A percentile compares a stretch with the other conserved stretches of the same genome.
Conservation (phyloP, 2,113 vertebrate genomes). For the Plestiodon gilberti region DNA sequence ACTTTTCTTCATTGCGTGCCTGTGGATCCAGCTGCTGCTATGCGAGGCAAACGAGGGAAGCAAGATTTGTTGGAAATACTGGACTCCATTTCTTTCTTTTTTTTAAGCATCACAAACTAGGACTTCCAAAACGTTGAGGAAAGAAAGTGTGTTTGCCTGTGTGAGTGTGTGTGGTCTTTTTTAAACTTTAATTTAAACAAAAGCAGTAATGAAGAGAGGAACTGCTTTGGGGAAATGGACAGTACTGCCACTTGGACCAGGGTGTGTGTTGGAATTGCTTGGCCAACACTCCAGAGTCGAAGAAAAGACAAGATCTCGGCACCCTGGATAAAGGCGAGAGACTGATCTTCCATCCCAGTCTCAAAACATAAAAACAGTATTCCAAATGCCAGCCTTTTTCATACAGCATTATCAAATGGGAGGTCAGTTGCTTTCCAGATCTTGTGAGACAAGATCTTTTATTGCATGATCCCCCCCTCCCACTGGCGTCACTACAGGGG, state of each 20-base stretch:
- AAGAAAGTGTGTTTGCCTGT: background rate
- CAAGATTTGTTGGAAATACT: slow-evolving; percentile 44
- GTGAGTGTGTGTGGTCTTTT: background rate
- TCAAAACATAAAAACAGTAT: slow-evolving; percentile 7
- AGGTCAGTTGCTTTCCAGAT: slow-evolving; percentile 41
- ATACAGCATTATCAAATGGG: slow-evolving; percentile 9
- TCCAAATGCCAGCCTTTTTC: slow-evolving; percentile 11
- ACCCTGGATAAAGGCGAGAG: slow-evolving; percentile 35
- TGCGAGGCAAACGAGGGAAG: slow-evolving; percentile 58
- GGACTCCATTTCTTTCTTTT: slow-evolving; percentile 57
- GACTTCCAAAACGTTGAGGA: slow-evolving; percentile 49
- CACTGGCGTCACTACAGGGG: too few species aligned
- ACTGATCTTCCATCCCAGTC: slow-evolving; percentile 20
- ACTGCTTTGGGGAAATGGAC: slow-evolving; percentile 6
- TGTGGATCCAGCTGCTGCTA: slow-evolving; percentile 62
- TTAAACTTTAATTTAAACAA: background rate
- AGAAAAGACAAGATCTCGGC: slow-evolving; percentile 11
- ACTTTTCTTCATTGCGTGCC: slow-evolving; percentile 41
- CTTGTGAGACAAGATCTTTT: slow-evolving; percentile 21
- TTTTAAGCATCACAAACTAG: slow-evolving; percentile 56
- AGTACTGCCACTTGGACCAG: background rate
- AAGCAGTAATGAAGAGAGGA: slow-evolving; percentile 40
- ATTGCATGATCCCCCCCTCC: slow-evolving; percentile 16
- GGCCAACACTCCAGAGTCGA: slow-evolving; percentile 29
- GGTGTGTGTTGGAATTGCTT: slow-evolving; percentile 28